Evolutionary conservation across 1,140 invertebrate species (phyloP).

Genomic region (Drosophila ogumai): DNA sequence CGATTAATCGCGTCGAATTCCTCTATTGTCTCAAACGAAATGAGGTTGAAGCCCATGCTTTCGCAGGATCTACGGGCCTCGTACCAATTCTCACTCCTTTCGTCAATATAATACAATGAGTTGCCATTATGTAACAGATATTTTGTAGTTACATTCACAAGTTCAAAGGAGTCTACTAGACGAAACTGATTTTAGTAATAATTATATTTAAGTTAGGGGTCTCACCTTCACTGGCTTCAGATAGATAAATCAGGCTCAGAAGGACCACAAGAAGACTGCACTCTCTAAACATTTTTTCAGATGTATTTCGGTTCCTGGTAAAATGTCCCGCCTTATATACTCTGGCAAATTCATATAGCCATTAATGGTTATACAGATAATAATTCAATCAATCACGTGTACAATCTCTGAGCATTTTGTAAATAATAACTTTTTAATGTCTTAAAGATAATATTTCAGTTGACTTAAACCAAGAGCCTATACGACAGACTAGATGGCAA

Average conservation of each 20-base stretch:
- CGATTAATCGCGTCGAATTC: constrained; percentile 8
- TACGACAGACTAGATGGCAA: not conserved
- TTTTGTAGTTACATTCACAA: not conserved
- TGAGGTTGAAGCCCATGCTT: constrained; percentile 8
- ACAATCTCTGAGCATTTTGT: not conserved
- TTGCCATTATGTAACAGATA: not conserved
- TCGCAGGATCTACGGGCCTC: constrained; percentile 13
- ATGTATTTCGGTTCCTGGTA: not conserved
- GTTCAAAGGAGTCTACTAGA: not conserved
- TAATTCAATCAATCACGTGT: not conserved
- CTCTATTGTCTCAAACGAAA: constrained; percentile 8
- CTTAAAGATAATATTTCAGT: not conserved
- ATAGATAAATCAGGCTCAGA: not conserved
- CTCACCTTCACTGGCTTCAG: not conserved
- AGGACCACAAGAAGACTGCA: not conserved
- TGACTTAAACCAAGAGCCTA: not conserved
- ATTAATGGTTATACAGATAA: not conserved
- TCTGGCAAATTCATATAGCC: not conserved
- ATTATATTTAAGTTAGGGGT: not conserved
- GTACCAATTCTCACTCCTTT: constrained; percentile 16
- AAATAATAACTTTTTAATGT: not conserved
- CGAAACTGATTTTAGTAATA: not conserved
- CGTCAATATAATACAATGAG: not conserved
- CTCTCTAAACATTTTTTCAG: not conserved
- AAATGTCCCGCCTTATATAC: not conserved